Conservation (phyloP, 2,888 invertebrate species). For the Petrophora chlorosata region DNA sequence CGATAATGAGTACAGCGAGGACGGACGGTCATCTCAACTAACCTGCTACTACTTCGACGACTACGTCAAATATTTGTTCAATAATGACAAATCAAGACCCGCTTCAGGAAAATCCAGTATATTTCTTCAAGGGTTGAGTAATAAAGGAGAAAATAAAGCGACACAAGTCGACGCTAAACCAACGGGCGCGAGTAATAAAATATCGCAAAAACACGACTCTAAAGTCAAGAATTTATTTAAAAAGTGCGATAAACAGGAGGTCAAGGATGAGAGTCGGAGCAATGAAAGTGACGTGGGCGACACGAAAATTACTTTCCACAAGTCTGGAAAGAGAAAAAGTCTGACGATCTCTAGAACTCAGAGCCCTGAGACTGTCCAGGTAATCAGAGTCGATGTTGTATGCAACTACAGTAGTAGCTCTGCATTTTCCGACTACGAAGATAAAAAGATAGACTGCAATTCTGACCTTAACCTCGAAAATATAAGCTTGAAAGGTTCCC, state of each 20-base stretch:
- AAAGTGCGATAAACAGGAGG: conserved; percentile 31
- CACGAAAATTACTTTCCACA: conserved; percentile 63
- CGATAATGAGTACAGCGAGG: conserved; percentile 46
- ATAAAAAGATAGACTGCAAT: conserved; percentile 41
- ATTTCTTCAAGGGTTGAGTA: conserved; percentile 47
- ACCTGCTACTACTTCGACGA: conserved; percentile 69
- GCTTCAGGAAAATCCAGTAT: conserved; percentile 65
- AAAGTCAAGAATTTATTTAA: conserved; percentile 41
- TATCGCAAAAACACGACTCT: conserved; percentile 37
- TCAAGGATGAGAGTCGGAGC: conserved; percentile 36
- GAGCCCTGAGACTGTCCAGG: conserved; percentile 77
- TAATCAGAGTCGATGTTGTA: conserved; percentile 78
- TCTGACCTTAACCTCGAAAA: conserved; percentile 40
- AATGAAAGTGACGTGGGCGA: conserved; percentile 43
- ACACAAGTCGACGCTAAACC: conserved; percentile 50
- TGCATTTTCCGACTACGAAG: conserved; percentile 52
- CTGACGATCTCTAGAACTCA: conserved; percentile 73
- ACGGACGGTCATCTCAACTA: conserved; percentile 59
- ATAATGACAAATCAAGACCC: conserved; percentile 60
- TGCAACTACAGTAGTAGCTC: conserved; percentile 59
- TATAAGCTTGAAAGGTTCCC: conserved; percentile 48
- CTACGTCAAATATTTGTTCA: conserved; percentile 68
- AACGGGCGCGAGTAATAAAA: conserved; percentile 40
- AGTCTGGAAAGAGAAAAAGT: conserved; percentile 68
- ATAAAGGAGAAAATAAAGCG: conserved; percentile 58